phyloP scores from a whole-genome alignment of 2,113 vertebrate species.

The Neolamprologus ventralis region DNA sequence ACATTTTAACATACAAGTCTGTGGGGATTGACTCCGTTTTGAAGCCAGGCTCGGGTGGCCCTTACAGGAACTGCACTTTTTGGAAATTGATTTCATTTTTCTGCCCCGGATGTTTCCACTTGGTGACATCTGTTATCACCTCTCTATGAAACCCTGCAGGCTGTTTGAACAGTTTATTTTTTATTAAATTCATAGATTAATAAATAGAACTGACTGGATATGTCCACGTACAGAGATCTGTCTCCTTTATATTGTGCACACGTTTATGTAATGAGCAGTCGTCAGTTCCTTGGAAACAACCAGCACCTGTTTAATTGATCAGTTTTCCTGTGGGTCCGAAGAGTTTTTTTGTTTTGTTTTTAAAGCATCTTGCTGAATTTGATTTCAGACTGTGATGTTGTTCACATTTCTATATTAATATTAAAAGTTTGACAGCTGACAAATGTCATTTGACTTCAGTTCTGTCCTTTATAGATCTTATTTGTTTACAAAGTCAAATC shows the following conservation, averaged over 20 bases:
- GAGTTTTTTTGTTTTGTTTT: neutral
- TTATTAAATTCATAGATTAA: neutral
- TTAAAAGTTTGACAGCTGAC: neutral
- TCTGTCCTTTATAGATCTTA: neutral
- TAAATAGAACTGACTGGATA: neutral
- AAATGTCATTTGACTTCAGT: neutral
- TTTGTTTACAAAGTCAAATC: neutral
- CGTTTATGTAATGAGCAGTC: neutral
- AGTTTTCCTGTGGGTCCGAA: accelerated
- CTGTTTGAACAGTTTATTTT: accelerated
- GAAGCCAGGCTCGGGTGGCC: accelerated
- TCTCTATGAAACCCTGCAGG: accelerated
- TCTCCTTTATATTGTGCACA: accelerated
- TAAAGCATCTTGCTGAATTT: neutral
- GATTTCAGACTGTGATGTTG: neutral
- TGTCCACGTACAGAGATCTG: neutral
- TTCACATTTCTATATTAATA: accelerated
- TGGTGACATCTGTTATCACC: neutral
- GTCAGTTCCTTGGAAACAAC: neutral
- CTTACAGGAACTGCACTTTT: neutral
- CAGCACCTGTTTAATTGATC: neutral
- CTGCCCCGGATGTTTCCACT: neutral
- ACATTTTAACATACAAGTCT: neutral
- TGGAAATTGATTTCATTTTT: neutral
- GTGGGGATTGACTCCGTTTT: neutral